A percentile compares a stretch with the other conserved stretches of the same genome.
Conservation (phyloP, 2,888 invertebrate species). For the Parelbella ahira region DNA sequence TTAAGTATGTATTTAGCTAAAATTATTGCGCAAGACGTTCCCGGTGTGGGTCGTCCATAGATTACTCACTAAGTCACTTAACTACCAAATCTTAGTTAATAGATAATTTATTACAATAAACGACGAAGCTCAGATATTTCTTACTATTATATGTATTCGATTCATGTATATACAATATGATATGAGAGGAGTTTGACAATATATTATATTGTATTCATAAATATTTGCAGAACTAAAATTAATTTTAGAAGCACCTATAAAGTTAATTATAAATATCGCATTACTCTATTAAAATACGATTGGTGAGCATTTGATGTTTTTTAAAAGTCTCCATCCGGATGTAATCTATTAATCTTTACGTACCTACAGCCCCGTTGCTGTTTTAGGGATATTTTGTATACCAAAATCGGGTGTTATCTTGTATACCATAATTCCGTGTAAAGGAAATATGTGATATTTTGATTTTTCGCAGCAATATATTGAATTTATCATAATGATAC, state of each 20-base stretch:
- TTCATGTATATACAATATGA: conserved; percentile 73
- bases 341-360: no score
- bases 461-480: no score
- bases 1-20: conserved; percentile 72
- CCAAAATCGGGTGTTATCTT: no score
- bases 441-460: no score
- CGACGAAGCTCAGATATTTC: conserved; percentile 78
- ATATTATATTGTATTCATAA: conserved; percentile 31
- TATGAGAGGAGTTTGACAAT: conserved; percentile 69
- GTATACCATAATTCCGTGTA: no score
- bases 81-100: conserved; percentile 65
- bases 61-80: conserved; percentile 66
- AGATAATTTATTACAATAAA: conserved; percentile 56
- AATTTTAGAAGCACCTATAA: conserved; percentile 58
- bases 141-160: conserved; percentile 65
- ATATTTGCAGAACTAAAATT: conserved; percentile 58
- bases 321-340: no score
- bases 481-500: no score
- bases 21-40: conserved; percentile 76
- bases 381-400: no score
- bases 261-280: conserved; percentile 35
- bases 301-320: conserved; percentile 7
- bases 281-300: conserved; percentile 10
- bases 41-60: conserved; percentile 57
- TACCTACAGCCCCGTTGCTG: no score